Base-by-base conservation (phyloP, 1,140 invertebrate genomes). In the Ceratina australensis region DNA sequence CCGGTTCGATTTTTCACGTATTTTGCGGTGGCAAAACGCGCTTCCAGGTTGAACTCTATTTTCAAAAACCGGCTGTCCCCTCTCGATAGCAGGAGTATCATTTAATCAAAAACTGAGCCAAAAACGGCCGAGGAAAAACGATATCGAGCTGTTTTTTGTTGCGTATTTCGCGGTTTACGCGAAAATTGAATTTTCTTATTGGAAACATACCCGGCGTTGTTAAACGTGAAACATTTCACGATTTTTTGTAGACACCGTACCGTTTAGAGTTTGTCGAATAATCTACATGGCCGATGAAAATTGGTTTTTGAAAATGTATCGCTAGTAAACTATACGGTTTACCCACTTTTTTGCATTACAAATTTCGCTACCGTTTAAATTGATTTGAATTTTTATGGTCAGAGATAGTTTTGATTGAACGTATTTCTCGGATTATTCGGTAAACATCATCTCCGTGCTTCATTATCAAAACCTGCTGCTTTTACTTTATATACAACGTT, bases 131-230 rank as follows among this genome's bases (percentile, higher is more conserved):
- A 15, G 49, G 26, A 22, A n/a, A 57, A 69, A 57, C 28, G 52
- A 20, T 28, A 22, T 72, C 28, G 28, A 33, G 28, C 49, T 42
- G 42, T 50, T 49, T 22, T 10, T 8, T 15, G 47, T 52, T 2
- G 59, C 49, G 42, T 16, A 18, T 61, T 72, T 24, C n/a, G 69
- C 42, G 42, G 24, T 61, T 61, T 49, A 24, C 16, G 24, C 20
- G 56, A 20, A 67, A 75, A 76, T 59, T 52, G 65, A 50, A 69
- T 68, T 60, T 74, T 69, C 74, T 76, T 76, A 68, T 49, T 61
- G 16, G 67, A 16, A 26, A 24, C 60, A 33, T 33, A 18, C 28
- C 57, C 42, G 22, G 16, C 13, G 3, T 22, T 56, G 67, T 68
- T 68, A 56, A 68, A 42, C 52, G 13, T 20, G 2, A 7, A n/a